Base-by-base conservation (phyloP, 2,888 invertebrate genomes). In the Leptinotarsa haldemani region DNA sequence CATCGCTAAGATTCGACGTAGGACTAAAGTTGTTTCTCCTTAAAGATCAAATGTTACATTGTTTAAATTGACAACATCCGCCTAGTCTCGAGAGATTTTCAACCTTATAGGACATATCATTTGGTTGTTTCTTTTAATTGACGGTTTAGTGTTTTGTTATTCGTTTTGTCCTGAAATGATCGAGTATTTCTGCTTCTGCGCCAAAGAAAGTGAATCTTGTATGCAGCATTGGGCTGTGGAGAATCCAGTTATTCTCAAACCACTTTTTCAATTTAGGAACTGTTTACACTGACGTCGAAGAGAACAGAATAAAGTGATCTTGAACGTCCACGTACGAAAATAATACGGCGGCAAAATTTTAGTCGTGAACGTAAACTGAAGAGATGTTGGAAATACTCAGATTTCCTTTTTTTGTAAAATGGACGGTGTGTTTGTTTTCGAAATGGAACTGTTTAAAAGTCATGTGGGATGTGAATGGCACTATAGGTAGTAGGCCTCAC, bases 41-140 rank as follows among this genome's bases (percentile, higher is more conserved):
- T 80, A 72, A 79, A 78, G 79, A 78, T 79, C 78, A 68, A 78
- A 77, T 76, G 73, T 77, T 77, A 78, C 77, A 79, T 76, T 79
- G 77, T 78, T 77, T 79, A 77, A 81, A 81, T 80, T 81, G 75
- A 78, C 77, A 74, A 78, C 80, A 80, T 80, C 81, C 81, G 81
- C 77, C 75, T 78, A 72, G 74, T 78, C 70, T 69, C 74, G 70
- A 71, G 71, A 76, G 75, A 77, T 73, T 78, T 77, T 78, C 75
- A 73, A 75, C 77, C 77, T 77, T 76, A 77, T 69, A 69, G 74
- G 56, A 69, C 63, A 65, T 69, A 50, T 58, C 69, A 75, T 70
- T 73, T 18, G 74, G 68, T 65, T 74, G 68, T 71, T 40, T 74
- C 67, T 61, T 68, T 74, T 68, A 74, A 74, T 74, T 74, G 70